Base-by-base conservation (phyloP, 2,888 invertebrate genomes). In the Anthrax anthrax region DNA sequence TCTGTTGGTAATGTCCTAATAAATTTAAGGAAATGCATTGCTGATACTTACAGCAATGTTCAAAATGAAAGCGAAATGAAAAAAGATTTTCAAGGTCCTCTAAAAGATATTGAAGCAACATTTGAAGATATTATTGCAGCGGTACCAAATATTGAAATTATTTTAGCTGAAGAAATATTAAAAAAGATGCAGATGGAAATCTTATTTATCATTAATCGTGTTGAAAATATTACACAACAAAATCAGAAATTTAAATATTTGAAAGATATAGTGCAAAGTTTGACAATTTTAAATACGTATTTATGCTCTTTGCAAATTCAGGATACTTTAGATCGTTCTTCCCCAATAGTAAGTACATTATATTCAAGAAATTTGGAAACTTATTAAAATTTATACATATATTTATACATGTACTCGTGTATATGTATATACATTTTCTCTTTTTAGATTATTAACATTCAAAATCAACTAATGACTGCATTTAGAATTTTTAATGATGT, bases 121-220 rank as follows among this genome's bases (percentile, higher is more conserved):
- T 64, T 66, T 47, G 64, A 64, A 39, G 65, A 65, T 42, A 60
- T 66, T 38, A 48, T 66, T 17, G 55, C 61, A 3, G 59, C 60
- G 0, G 50, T 65, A 40, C 65, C 66, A 0, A 63, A 52, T 58
- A 65, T 52, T 51, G 74, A 55, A 59, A 63, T 58, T 18, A 60
- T 74, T 37, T 58, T 76, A 43, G 69, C 73, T n/a, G 55, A 62
- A 39, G 70, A 70, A 46, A 65, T 68, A 53, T 62, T 64, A 46
- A 52, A 60, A 5, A 64, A 71, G 49, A 56, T 60, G 3, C 59
- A 59, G 29, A 58, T 56, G 18, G 57, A 55, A 27, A 57, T 57
- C n/a, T 17, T 4, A 14, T 12, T 37, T 10, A 32, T 46, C 32
- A 10, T 18, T 29, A n/a, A 29, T 8, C n/a, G 38, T 18, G 34